These are phyloP conservation scores for Lacanobia wlatinum DNA, from an alignment of 2,888 invertebrate genomes.

Conservation along the genomic window DNA sequence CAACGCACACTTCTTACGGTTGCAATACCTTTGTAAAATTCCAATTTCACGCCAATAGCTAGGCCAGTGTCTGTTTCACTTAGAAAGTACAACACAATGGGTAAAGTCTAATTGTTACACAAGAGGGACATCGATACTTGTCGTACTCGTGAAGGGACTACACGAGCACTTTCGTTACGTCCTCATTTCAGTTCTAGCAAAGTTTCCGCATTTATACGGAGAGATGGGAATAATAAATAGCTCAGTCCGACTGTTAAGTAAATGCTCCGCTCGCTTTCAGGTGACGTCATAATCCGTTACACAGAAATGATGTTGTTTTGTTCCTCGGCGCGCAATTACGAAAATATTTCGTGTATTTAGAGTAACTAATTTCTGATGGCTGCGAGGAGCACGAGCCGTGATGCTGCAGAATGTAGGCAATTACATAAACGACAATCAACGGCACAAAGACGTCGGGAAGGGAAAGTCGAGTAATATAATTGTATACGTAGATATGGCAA, in stretches of 20 bases:
- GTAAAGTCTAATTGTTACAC: slow-evolving; percentile 79
- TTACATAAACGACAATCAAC: slow-evolving; percentile 89
- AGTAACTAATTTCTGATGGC: slow-evolving; percentile 78
- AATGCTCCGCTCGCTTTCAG: slow-evolving; percentile 60
- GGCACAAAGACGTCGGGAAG: slow-evolving; percentile 82
- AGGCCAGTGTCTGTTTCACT: slow-evolving; percentile 76
- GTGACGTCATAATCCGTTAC: slow-evolving; percentile 67
- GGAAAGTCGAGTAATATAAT: slow-evolving; percentile 87
- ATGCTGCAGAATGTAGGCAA: slow-evolving; percentile 81
- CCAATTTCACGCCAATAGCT: slow-evolving; percentile 80
- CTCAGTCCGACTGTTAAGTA: slow-evolving; percentile 54
- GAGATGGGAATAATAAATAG: slow-evolving; percentile 63
- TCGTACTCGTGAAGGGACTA: slow-evolving; percentile 67
- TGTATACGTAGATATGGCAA: slow-evolving; percentile 84
- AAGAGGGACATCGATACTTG: slow-evolving; percentile 78
- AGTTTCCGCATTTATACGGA: slow-evolving; percentile 54
- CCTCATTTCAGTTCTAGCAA: slow-evolving; percentile 57
- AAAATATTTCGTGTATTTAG: slow-evolving; percentile 80
- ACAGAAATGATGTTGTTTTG: slow-evolving; percentile 74
- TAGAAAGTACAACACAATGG: slow-evolving; percentile 85
- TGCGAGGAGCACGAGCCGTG: slow-evolving; percentile 72
- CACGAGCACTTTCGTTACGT: slow-evolving; percentile 56
- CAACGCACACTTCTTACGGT: slow-evolving; percentile 46
- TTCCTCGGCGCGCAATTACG: slow-evolving; percentile 78
- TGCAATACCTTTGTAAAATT: slow-evolving; percentile 77